Evolutionary conservation across 2,888 invertebrate genomes (phyloP).

Genomic region (Rambutsinella grinnellia): DNA sequence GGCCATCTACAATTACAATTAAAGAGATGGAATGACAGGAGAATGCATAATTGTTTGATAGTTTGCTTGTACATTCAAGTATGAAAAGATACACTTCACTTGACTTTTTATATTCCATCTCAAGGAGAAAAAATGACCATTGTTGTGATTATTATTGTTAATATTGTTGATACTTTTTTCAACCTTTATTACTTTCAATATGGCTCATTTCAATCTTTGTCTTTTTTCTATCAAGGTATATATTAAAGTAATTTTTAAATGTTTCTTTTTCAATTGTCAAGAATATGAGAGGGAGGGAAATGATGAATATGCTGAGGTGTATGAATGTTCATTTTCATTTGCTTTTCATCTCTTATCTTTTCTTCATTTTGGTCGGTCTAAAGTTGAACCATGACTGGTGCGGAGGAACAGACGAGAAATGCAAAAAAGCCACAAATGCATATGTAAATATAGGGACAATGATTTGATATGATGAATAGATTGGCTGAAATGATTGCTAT

Average conservation of each 20-base stretch:
- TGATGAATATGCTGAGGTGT: not conserved
- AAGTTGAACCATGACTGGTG: not conserved
- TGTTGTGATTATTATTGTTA: constrained; percentile 31
- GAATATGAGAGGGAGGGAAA: not conserved
- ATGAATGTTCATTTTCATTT: constrained; percentile 11
- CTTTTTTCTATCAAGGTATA: not conserved
- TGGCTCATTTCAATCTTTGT: not conserved
- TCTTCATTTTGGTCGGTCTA: constrained; percentile 2
- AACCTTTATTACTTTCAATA: constrained; percentile 4
- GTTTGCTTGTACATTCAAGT: not conserved
- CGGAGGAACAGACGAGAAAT: not conserved
- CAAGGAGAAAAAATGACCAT: constrained; percentile 41
- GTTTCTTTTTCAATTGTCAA: not conserved
- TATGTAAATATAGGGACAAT: too few species aligned
- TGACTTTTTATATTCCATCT: constrained; percentile 33
- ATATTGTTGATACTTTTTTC: constrained; percentile 19
- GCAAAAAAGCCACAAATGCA: too few species aligned
- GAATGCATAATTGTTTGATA: constrained; percentile 50
- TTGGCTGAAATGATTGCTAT: not conserved
- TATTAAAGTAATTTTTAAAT: not conserved
- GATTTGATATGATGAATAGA: not conserved
- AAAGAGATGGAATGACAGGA: constrained; percentile 50
- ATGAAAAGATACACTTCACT: constrained; percentile 34
- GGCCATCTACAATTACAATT: not conserved
- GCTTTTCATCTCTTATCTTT: constrained; percentile 18